Evolutionary conservation across 2,888 invertebrate genomes (phyloP), one percentile per base, ranked within the genome.

Genomic region (Drosophila glabriapex): DNA sequence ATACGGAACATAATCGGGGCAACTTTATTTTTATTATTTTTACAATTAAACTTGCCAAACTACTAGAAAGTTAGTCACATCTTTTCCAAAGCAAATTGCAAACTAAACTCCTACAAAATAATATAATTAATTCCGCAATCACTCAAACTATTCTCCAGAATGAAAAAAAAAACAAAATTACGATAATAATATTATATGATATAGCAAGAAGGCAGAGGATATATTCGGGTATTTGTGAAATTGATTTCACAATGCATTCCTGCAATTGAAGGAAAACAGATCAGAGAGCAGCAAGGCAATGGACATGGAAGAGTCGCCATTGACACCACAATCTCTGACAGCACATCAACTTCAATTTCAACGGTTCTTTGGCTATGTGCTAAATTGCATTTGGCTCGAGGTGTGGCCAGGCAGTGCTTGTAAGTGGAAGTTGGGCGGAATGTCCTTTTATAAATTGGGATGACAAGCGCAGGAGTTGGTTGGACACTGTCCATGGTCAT

Each of bases 361-460:
- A 58, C 29, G 14, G 43, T 59, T 52, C 50, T 61, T 61, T 56
- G 63, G 50, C 55, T 61, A 58, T 64, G 68, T 62, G 71, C 74
- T 74, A 85, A 85, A 85, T 85, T 85, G 87, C 82, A 82, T 85
- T 85, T 78, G 68, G 70, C 65, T 77, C 79, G 81, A 85, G 87
- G 84, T 86, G 82, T 78, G 81, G 71, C 82, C 82, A 68, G 64
- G 50, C 37, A 31, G 35, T 61, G 67, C 58, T 79, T 75, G 66
- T 74, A 74, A 74, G 60, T 70, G 70, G 41, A 35, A 68, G 53
- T 63, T 76, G 65, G 67, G 63, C 61, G 54, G 54, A 73, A 60
- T 86, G 68, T 74, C 49, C 55, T 29, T 29, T 85, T 84, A 84
- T 85, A 86, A 89, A 89, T 89, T 82, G 72, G 72, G 77, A 71